Evolutionary conservation across 2,888 invertebrate genomes (phyloP), one percentile per base, ranked within the genome.

Genomic region (Subacronicta megacephala): DNA sequence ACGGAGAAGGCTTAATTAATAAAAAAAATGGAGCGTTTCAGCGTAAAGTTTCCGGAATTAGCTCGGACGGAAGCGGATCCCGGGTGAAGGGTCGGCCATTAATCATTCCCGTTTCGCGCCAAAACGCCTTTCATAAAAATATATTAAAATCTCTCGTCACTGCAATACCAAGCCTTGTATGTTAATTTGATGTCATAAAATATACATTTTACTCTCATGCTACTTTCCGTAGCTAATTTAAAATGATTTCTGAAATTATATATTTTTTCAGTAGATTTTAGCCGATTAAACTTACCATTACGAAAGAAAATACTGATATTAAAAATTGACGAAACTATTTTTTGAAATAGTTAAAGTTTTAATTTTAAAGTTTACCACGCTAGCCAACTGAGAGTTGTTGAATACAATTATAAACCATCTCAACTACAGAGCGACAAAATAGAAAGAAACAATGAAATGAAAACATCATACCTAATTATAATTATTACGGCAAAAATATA

Each of bases 101-200:
- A 90, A 93, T 93, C 93, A 93, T 89, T 84, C 82, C 82, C 81
- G 83, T 81, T 86, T 82, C 82, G 82, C 87, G 85, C 85, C 84
- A 86, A 89, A 90, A 89, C 74, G 85, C 84, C 83, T 90, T 91
- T 88, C 88, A 89, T 88, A 88, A 90, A 89, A 89, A 90, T 89
- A 88, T 90, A 90, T 90, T 90, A 90, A 90, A 90, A 80, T 89
- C 77, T 81, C 85, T 81, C 87, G 84, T 87, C 86, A 82, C 82
- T 78, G 72, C 79, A 80, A 81, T 85, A 81, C 82, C 82, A 81
- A 88, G 88, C 83, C 85, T 85, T 88, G 81, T 91, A 90, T 90
- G 92, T 85, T 89, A 92, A 92, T 92, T 90, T 85, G 74, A 71
- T 80, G 80, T 78, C 84, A 81, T 90, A 89, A 90, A 89, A 82